Conservation (phyloP, 2,888 invertebrate genomes). For the Synanthedon tipuliformis region DNA sequence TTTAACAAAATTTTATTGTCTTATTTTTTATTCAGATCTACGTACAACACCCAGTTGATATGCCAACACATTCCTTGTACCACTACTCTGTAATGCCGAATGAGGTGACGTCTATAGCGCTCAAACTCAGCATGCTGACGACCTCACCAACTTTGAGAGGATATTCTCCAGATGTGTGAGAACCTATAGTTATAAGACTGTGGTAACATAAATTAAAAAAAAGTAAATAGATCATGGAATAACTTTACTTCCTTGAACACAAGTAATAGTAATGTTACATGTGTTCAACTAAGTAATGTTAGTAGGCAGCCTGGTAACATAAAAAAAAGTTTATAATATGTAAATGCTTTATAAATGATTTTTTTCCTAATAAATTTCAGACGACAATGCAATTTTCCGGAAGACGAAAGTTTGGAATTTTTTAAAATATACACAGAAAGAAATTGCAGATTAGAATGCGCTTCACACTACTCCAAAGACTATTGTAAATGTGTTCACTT, state of each 20-base stretch:
- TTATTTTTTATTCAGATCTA: constrained; percentile 3
- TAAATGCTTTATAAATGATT: too few species aligned
- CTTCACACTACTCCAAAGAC: constrained; percentile 3
- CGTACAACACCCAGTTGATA: constrained; percentile 7
- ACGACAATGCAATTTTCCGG: constrained; percentile 9
- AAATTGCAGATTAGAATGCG: constrained; percentile 8
- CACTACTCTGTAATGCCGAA: constrained; percentile 6
- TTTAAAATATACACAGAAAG: constrained; percentile 6
- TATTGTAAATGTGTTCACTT: constrained; percentile 6
- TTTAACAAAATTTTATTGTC: background rate
- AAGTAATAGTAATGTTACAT: too few species aligned
- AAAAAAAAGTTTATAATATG: too few species aligned
- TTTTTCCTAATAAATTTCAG: constrained; percentile 1
- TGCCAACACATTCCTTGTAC: constrained; percentile 5
- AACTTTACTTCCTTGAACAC: too few species aligned
- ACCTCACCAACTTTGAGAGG: constrained; percentile 3
- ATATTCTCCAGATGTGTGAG: constrained; percentile 2
- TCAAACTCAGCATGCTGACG: constrained; percentile 6
- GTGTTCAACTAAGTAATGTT: too few species aligned
- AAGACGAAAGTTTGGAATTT: constrained; percentile 4
- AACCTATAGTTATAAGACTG: too few species aligned
- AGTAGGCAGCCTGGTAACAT: too few species aligned
- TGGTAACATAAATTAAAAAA: too few species aligned
- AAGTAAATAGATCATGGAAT: too few species aligned
- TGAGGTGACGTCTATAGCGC: constrained; percentile 6